Evolutionary conservation across 64 coral and sea anemone genomes (phyloP), one percentile per base, ranked within the genome.

Genomic region (Catalaphyllia jardinei): DNA sequence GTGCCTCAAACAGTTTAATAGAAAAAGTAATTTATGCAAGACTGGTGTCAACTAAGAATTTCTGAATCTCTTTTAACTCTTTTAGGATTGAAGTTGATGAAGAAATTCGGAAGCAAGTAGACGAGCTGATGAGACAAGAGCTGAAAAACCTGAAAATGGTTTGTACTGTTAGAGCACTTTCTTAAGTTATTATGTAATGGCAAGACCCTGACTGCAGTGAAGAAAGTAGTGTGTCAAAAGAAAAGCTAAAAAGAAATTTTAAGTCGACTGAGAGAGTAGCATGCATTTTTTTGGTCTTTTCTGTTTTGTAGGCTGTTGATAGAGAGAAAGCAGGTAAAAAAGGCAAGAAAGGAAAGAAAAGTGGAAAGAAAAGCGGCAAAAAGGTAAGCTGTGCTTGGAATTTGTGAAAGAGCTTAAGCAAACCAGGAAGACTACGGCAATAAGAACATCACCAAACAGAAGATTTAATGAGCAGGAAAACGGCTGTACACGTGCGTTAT

Each of bases 321-420:
- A 93, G 97, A 59, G 97, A 99, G 24, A 99, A 99, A 72, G 97
- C 91, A 25, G 97, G 97, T 1, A 99, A 95, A 30, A 99, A 99
- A 59, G 97, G 97, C 18, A 98, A 98, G 79, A 98, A 98, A 77
- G 96, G 96, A 2, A 99, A 99, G 91, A 95, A 93, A 79, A 95
- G 96, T 90, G 94, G 94, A 24, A 99, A 99, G 78, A 99, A 99
- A 90, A 95, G 93, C 57, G 89, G 89, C 10, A 92, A 91, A 73
- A 95, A 95, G 94, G 93, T 90, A 75, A 83, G 60, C 15, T 3
- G 33, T 35, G 33, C 33, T 35, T 35, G 3, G 33, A 35, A 35
- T n/a, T n/a, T n/a, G n/a, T n/a, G n/a, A n/a, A n/a, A n/a, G n/a
- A n/a, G n/a, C n/a, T n/a, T n/a, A n/a, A n/a, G n/a, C n/a, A n/a